These are phyloP conservation scores for Acyrthosiphon pisum DNA, from an alignment of 1,140 invertebrate species.

Conservation along the genomic window DNA sequence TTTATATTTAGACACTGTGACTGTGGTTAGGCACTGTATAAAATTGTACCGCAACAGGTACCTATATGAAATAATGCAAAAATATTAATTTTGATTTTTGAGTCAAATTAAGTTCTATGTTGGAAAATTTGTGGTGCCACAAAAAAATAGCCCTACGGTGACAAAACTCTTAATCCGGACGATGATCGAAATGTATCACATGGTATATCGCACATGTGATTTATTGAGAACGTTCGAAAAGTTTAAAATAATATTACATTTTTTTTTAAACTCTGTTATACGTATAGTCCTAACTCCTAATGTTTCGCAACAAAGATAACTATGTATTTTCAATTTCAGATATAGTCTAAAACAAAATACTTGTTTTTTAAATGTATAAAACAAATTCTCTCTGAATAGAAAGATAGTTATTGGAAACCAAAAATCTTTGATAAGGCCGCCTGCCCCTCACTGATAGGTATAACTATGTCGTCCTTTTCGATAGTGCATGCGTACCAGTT, in stretches of 20 bases:
- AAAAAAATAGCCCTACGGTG: neutral
- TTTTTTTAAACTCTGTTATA: neutral
- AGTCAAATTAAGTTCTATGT: too few relatives aligned
- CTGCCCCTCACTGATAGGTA: too few relatives aligned
- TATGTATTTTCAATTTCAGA: neutral
- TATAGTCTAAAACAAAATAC: neutral
- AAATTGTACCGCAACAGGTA: too few relatives aligned
- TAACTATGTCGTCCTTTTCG: too few relatives aligned
- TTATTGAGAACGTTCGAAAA: neutral
- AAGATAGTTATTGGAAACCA: too few relatives aligned
- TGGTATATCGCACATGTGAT: neutral
- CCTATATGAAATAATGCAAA: neutral
- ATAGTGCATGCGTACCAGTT: too few relatives aligned
- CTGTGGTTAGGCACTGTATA: too few relatives aligned
- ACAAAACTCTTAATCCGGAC: neutral
- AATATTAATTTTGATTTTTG: too few relatives aligned
- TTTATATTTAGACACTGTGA: too few relatives aligned
- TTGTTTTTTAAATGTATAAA: neutral
- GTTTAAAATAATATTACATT: neutral
- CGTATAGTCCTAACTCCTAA: neutral
- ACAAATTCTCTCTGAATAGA: neutral
- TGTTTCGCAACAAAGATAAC: neutral
- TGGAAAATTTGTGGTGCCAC: too few relatives aligned
- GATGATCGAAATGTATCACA: neutral
- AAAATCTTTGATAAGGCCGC: too few relatives aligned